Conservation (phyloP, 2,797 vertebrate genomes). For the Liasis olivaceus region DNA sequence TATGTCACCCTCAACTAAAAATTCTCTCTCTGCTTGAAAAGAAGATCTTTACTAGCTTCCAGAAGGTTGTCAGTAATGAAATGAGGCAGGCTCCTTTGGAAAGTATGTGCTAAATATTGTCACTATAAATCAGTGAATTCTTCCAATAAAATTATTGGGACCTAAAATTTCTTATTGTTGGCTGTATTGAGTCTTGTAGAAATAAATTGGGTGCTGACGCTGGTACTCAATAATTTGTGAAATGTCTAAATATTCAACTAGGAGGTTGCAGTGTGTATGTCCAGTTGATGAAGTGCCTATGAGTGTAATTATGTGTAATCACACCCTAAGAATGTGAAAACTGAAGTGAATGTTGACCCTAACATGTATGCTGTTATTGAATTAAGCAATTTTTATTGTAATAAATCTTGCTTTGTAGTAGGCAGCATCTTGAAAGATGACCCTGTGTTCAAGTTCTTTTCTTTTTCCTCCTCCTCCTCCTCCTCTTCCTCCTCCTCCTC, state of each 20-base stretch:
- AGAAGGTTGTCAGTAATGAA: background rate
- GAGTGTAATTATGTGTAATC: background rate
- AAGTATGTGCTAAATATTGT: background rate
- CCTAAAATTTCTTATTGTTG: background rate
- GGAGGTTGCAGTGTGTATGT: background rate
- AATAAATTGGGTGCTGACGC: background rate
- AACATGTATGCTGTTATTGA: constrained; percentile 40
- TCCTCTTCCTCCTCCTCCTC: no score
- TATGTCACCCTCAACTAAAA: background rate
- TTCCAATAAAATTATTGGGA: background rate
- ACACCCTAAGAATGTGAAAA: background rate
- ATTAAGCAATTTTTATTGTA: constrained; percentile 30
- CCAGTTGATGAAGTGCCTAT: background rate
- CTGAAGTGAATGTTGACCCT: constrained; percentile 45
- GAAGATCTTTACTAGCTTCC: background rate
- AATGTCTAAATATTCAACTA: background rate
- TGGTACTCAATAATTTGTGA: background rate
- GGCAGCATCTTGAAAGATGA: constrained; percentile 36
- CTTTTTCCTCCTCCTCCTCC: no score
- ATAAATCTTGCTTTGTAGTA: constrained; percentile 51
- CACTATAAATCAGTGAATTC: background rate
- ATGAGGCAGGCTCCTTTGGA: background rate
- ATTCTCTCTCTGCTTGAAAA: background rate
- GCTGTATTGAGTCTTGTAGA: background rate
- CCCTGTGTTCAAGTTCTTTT: constrained; percentile 21